Conservation (phyloP, 2,888 invertebrate species). For the Apotomis turbidana region DNA sequence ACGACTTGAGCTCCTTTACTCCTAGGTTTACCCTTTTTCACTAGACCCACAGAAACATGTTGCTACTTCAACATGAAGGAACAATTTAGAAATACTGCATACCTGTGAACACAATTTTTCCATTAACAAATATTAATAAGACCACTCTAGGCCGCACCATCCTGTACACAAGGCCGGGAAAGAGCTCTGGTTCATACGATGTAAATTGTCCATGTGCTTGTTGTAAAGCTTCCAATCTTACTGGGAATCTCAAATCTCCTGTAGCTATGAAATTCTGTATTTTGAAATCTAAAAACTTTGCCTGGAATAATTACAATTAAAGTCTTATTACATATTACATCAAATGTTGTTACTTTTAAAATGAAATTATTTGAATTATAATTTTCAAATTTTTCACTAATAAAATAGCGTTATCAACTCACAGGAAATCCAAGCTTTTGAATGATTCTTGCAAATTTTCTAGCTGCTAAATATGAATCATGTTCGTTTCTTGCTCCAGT, state of each 20-base stretch:
- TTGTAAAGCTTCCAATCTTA: slow-evolving; percentile 88
- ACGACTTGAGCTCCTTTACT: no score
- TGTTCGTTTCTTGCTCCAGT: slow-evolving; percentile 92
- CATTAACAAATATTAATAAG: slow-evolving; percentile 99
- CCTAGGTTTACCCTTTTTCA: no score
- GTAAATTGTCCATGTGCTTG: slow-evolving; percentile 90
- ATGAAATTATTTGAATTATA: no score
- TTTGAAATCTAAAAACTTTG: slow-evolving; percentile 90
- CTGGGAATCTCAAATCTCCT: slow-evolving; percentile 89
- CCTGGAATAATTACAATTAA: slow-evolving; percentile 71
- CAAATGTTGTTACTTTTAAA: no score
- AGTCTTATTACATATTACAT: no score
- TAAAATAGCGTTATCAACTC: slow-evolving; percentile 53
- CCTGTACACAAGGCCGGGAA: slow-evolving; percentile 87
- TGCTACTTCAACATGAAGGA: not conserved
- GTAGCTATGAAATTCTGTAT: slow-evolving; percentile 91
- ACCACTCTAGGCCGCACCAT: slow-evolving; percentile 98
- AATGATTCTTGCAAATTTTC: slow-evolving; percentile 92
- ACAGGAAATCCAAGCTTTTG: slow-evolving; percentile 92
- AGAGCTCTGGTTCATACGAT: slow-evolving; percentile 98
- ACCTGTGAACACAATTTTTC: slow-evolving; percentile 98
- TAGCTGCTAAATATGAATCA: slow-evolving; percentile 89
- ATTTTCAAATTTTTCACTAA: no score
- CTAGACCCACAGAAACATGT: no score
- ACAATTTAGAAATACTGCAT: slow-evolving; percentile 45